Base-by-base conservation (phyloP, 2,113 vertebrate genomes). In the Sinocyclocheilus anophthalmus region DNA sequence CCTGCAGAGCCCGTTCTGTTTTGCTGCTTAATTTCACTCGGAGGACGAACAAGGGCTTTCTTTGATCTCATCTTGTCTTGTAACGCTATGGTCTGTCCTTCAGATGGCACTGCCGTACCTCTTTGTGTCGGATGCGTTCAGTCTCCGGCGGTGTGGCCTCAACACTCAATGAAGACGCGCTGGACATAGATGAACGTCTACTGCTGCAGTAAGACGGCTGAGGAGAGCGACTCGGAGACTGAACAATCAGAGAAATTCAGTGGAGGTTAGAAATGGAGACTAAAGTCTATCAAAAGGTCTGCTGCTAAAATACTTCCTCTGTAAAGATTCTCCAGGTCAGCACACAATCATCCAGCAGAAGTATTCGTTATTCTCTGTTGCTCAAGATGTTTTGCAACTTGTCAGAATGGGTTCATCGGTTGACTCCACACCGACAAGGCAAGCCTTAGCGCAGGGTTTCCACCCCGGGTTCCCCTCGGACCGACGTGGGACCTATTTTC, bases 111-210 rank as follows among this genome's bases (percentile, higher is more conserved):
- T 70, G 59, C 24, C 18, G 73, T 55, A 99, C 98, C 97, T 99
- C 97, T 92, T 96, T 94, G 61, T 95, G 95, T 72, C 89, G 94
- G n/a, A 92, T 93, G 76, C 92, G 93, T 0, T 94, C 90, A n/a
- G 90, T 91, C 26, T 97, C 96, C 20, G 92, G 94, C 87, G 88
- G 94, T 5, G 65, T 5, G 75, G 70, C 81, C 82, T 96, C 94
- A 0, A 90, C 89, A 9, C 93, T 92, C 73, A 91, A 16, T 0
- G 97, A 97, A 12, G 96, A 98, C 1, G 94, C 92, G 91, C 97
- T 97, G 88, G 97, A 97, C 80, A 94, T 55, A 12, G 96, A 97
- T 3, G 97, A 97, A 12, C 92, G 94, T 13, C 95, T 95, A 90
- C 97, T 98, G 93, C 96, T 93, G 89, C 95, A 94, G 84, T 97